These are phyloP conservation scores for Otolemur garnettii DNA, from an alignment of 2,113 vertebrate genomes.

Conservation along the genomic window DNA sequence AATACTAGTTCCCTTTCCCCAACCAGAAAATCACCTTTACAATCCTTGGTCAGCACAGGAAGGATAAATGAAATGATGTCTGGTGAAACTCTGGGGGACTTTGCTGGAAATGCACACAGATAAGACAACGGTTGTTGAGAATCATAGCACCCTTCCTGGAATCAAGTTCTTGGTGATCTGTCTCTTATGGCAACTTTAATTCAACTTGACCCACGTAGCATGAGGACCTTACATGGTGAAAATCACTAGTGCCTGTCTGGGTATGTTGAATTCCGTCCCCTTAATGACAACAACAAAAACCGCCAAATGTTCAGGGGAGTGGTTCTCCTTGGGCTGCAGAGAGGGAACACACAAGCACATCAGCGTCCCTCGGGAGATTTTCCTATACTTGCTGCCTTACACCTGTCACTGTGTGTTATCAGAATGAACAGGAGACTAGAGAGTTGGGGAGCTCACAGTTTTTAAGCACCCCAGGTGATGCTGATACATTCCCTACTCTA, in stretches of 20 bases:
- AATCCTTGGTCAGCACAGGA: not conserved
- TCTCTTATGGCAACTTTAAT: not conserved
- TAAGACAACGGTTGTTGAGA: not conserved
- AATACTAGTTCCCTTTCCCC: conserved; percentile 40
- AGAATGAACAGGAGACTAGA: conserved; percentile 12
- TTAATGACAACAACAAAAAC: not conserved
- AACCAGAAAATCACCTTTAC: conserved; percentile 53
- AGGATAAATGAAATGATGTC: conserved; percentile 21
- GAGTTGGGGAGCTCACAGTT: not conserved
- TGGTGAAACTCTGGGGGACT: conserved; percentile 29
- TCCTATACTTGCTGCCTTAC: not conserved
- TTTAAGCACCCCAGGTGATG: conserved; percentile 63
- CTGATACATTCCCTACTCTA: conserved; percentile 57
- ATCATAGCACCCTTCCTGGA: conserved; percentile 1
- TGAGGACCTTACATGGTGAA: not conserved
- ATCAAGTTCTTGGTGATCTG: conserved; percentile 32
- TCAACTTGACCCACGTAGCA: not conserved
- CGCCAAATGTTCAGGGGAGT: not conserved
- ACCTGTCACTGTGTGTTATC: conserved; percentile 49
- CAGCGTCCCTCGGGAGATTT: conserved; percentile 40
- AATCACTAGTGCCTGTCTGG: not conserved
- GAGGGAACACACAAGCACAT: not conserved
- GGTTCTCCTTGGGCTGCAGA: not conserved
- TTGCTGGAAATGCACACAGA: conserved; percentile 15
- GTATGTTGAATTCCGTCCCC: not conserved